Evolutionary conservation across 2,797 vertebrate species (phyloP), one percentile per base, ranked within the genome.

Genomic region (Octomys mimax): DNA sequence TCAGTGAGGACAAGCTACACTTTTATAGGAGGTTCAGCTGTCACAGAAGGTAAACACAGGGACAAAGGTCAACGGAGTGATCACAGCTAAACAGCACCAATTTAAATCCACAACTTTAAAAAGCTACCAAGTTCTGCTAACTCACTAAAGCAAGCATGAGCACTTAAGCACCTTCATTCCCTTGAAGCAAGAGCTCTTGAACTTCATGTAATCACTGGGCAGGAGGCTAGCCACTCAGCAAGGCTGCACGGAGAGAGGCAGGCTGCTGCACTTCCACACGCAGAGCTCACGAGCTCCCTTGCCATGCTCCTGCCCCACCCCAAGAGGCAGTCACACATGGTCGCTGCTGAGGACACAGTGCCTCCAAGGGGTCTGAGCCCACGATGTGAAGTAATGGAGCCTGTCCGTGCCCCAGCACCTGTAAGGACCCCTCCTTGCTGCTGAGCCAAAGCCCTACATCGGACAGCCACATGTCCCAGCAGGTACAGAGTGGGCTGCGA

Each of bases 391-490:
- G 28, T 0, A 52, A 22, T 0, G 2, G 1, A 3, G 28, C 36
- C 5, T 36, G 28, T 5, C 49, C 33, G 8, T 54, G 62, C 3
- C 46, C 59, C 3, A 2, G 68, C 11, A 19, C 46, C 80, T 57
- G 2, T 39, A 12, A 75, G 54, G 82, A 39, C 14, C 26, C 3
- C 0, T 33, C 3, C 16, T 57, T 0, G 13, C 31, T 0, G 22
- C 70, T 87, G 57, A 1, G 49, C 64, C 19, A 18, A 62, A 36
- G 68, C 28, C 68, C 22, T 10, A 5, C 0, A 0, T n/a, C 0
- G 3, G 0, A 22, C 1, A 21, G 26, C 21, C 16, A 0, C 5
- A 0, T 36, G 70, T 0, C 11, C 66, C 8, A 0, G 54, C 2
- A 46, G 57, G 54, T 4, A 75, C 22, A 46, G 80, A 70, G 66